phyloP scores from a whole-genome alignment of 2,113 vertebrate species.

The Antechinus flavipes region DNA sequence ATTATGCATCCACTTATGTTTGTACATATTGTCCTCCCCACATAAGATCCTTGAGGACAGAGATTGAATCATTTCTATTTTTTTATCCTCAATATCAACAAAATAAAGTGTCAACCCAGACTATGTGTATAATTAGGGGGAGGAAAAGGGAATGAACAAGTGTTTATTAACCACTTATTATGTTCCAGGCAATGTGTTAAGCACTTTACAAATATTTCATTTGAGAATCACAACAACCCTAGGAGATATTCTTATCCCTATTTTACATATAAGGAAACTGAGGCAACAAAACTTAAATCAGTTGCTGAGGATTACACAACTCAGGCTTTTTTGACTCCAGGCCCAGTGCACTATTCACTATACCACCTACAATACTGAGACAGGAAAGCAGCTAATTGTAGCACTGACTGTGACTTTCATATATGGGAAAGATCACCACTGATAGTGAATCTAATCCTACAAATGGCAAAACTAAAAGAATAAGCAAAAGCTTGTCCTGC shows the following conservation, averaged over 20 bases:
- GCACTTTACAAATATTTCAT: background rate
- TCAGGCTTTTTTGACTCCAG: background rate
- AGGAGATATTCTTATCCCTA: background rate
- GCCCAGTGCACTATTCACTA: too few species aligned
- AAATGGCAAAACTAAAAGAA: background rate
- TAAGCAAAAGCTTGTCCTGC: background rate
- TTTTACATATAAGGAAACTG: background rate
- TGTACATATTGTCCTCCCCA: background rate
- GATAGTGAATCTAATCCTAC: background rate
- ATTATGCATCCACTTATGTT: background rate
- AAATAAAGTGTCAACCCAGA: background rate
- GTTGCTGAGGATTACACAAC: background rate
- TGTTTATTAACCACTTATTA: background rate
- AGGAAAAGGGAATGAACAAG: background rate
- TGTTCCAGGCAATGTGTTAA: background rate
- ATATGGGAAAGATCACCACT: constrained; percentile 16
- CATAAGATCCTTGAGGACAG: background rate
- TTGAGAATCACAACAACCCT: background rate
- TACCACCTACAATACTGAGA: background rate
- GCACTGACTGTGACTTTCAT: background rate
- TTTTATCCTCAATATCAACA: background rate
- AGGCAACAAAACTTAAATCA: background rate
- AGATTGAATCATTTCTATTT: background rate
- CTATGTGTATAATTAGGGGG: background rate
- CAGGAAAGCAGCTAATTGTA: background rate